Base-by-base conservation (phyloP, 2,888 invertebrate species). In the Ectropis crepuscularia region DNA sequence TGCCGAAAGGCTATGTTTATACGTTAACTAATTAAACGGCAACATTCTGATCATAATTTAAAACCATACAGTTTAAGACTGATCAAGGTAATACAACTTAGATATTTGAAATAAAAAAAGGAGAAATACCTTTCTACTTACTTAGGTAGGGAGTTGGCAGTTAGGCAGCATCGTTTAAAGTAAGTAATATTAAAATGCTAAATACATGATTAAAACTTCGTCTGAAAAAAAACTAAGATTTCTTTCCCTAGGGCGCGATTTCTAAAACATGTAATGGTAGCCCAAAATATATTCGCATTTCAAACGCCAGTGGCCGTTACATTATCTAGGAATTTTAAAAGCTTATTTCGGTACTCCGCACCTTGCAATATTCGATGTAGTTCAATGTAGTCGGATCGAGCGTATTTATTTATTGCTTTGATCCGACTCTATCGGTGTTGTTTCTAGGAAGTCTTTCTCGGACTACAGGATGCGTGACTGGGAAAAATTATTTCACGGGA, bases 261-360 rank as follows among this genome's bases (percentile, higher is more conserved):
- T 37, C 78, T 78, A 76, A 77, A 69, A 63, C 53, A 70, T 71
- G 51, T 74, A 67, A 74, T 75, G 75, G 72, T 63, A 73, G 74
- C 76, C 75, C 73, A 69, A 69, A 78, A 76, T 81, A 78, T 72
- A 78, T 76, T 74, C 70, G 75, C 80, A 79, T 83, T 81, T 77
- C 64, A 16, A 65, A 63, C 42, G 77, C 82, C 45, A 49, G 46
- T 54, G 47, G 53, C 80, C 81, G 86, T 84, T 87, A 87, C 86
- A 87, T 89, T 90, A 89, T 89, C 85, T 84, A 74, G 90, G 90
- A 90, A 91, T 92, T 90, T 90, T 90, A 90, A 92, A 92, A 92
- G 92, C 89, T 83, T 83, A 74, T 81, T 82, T 82, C 79, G 75
- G 78, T 73, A 74, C 76, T 80, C 76, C 72, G 69, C 76, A 66